Percentiles rank a stretch among this genome's conserved stretches.
These are phyloP conservation scores for Elanoides forficatus DNA, from an alignment of 2,113 vertebrate genomes.

Conservation along the genomic window DNA sequence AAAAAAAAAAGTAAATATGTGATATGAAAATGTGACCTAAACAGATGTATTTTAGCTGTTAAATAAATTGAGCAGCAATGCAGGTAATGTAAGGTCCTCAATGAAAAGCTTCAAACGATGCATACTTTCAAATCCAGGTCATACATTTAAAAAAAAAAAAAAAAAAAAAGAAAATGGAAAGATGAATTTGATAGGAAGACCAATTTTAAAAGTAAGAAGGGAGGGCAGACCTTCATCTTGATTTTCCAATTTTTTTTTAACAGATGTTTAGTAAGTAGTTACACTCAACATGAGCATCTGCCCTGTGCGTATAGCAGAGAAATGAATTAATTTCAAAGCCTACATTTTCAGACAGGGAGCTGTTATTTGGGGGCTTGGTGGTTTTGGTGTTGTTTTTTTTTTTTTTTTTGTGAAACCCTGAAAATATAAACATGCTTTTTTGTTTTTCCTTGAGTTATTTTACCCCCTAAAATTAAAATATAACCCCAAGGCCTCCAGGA, in stretches of 20 bases:
- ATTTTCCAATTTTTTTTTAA: background rate
- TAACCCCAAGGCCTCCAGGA: background rate
- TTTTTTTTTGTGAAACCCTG: background rate
- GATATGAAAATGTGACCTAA: background rate
- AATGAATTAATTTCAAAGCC: background rate
- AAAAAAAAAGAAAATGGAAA: background rate
- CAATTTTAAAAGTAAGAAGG: background rate
- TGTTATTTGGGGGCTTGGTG: rapidly evolving
- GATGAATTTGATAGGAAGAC: background rate
- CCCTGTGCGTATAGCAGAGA: background rate
- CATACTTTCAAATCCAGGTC: background rate
- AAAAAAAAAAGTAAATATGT: background rate
- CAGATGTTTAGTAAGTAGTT: background rate
- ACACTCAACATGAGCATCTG: background rate
- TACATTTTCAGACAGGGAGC: rapidly evolving
- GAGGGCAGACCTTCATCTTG: background rate
- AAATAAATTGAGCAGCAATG: background rate
- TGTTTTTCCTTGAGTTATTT: background rate
- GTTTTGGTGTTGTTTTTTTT: too few relatives aligned
- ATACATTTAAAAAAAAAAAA: background rate
- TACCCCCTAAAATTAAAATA: background rate
- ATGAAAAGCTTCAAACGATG: background rate
- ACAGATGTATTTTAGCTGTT: background rate
- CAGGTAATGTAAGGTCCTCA: background rate
- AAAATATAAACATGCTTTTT: background rate